Conservation (phyloP, 2,888 invertebrate species). For the Rhaphigaster nebulosa region DNA sequence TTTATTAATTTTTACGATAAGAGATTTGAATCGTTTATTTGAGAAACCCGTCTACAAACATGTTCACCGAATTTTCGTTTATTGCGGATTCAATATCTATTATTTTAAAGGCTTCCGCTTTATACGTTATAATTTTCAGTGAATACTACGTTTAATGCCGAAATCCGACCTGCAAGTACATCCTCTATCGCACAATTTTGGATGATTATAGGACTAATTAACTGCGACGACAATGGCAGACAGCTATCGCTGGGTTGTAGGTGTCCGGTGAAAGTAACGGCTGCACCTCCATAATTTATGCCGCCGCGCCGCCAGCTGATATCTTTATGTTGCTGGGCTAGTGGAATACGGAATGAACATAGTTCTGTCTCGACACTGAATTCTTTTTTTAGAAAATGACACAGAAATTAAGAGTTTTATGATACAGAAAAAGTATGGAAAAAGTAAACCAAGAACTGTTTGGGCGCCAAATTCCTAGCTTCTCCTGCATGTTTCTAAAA, state of each 20-base stretch:
- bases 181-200: background rate
- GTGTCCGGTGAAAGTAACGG: slow-evolving; percentile 22
- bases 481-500: too few species aligned
- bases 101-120: too few species aligned
- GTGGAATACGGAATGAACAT: background rate
- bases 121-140: too few species aligned
- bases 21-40: too few species aligned
- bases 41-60: too few species aligned
- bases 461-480: background rate
- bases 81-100: too few species aligned
- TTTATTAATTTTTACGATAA: too few species aligned
- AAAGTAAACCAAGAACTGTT: background rate
- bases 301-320: slow-evolving; percentile 19
- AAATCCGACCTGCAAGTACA: background rate
- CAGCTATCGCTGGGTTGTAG: slow-evolving; percentile 23
- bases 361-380: background rate
- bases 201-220: background rate
- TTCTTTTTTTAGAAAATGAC: background rate
- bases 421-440: background rate
- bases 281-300: slow-evolving; percentile 44
- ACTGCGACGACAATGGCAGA: slow-evolving; percentile 14
- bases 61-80: too few species aligned
- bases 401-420: too few species aligned
- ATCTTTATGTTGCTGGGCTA: slow-evolving; percentile 16
- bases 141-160: background rate